These are phyloP conservation scores for Oryctes rhinoceros DNA, from an alignment of 1,140 invertebrate species.

Conservation along the genomic window DNA sequence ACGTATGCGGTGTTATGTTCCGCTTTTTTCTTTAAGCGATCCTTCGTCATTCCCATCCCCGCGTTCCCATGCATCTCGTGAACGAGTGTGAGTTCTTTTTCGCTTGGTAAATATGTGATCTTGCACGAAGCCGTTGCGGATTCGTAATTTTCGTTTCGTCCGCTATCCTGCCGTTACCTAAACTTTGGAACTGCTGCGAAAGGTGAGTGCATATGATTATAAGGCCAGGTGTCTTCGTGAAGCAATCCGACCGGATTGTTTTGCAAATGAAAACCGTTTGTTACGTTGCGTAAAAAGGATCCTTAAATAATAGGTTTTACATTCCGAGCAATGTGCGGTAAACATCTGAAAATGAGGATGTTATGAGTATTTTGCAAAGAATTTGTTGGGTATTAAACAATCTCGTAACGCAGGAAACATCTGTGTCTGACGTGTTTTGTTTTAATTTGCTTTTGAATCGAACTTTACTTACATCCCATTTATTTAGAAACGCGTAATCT, in stretches of 20 bases:
- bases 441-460: too few species aligned
- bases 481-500: too few species aligned
- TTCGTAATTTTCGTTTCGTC: conserved; percentile 75
- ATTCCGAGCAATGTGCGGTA: too few species aligned
- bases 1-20: neutral
- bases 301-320: too few species aligned
- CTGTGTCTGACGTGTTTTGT: too few species aligned
- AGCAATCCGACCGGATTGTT: neutral
- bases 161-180: conserved; percentile 70
- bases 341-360: too few species aligned
- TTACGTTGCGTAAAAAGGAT: neutral
- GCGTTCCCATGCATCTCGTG: neutral
- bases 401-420: too few species aligned
- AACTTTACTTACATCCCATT: too few species aligned
- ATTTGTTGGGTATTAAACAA: too few species aligned
- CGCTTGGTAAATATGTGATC: conserved; percentile 47
- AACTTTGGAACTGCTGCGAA: conserved; percentile 54
- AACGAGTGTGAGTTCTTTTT: neutral
- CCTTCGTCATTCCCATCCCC: neutral
- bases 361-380: too few species aligned
- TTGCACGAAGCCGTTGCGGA: conserved; percentile 76
- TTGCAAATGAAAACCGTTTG: neutral
- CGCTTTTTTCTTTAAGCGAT: neutral
- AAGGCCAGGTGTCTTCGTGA: conserved; percentile 18
- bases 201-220: conserved; percentile 9